Evolutionary conservation across 2,888 invertebrate genomes (phyloP).

Genomic region (Cataglyphis cursor): DNA sequence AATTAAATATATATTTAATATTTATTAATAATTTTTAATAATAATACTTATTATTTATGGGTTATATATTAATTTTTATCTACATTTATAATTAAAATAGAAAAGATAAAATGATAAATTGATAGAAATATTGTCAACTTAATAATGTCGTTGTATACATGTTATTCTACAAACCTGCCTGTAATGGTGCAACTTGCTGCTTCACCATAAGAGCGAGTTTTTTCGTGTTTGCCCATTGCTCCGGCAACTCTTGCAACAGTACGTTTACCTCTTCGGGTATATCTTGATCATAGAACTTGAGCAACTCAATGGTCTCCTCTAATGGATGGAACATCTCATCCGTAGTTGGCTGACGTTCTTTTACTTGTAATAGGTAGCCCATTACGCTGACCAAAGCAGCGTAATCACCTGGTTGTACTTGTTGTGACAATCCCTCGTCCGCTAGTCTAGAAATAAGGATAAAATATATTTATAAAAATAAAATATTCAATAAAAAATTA

Average conservation of each 20-base stretch:
- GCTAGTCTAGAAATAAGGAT: constrained; percentile 86
- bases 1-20: background rate
- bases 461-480: background rate
- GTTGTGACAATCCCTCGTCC: constrained; percentile 93
- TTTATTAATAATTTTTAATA: background rate
- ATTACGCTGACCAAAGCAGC: constrained; percentile 96
- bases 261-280: constrained; percentile 98
- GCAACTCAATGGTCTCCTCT: constrained; percentile 96
- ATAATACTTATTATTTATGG: background rate
- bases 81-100: background rate
- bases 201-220: constrained; percentile 96
- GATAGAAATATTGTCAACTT: background rate
- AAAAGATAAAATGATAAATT: background rate
- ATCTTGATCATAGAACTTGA: constrained; percentile 98
- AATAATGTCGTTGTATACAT: background rate
- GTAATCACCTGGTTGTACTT: constrained; percentile 94
- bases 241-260: constrained; percentile 96
- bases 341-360: constrained; percentile 94
- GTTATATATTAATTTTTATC: background rate
- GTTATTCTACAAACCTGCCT: constrained; percentile 89
- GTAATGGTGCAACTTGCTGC: constrained; percentile 97
- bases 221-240: constrained; percentile 98
- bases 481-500: background rate
- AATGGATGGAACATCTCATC: constrained; percentile 99
- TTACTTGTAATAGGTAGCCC: constrained; percentile 97